Conservation (phyloP, 2,797 vertebrate species). For the Eulemur rubriventer region DNA sequence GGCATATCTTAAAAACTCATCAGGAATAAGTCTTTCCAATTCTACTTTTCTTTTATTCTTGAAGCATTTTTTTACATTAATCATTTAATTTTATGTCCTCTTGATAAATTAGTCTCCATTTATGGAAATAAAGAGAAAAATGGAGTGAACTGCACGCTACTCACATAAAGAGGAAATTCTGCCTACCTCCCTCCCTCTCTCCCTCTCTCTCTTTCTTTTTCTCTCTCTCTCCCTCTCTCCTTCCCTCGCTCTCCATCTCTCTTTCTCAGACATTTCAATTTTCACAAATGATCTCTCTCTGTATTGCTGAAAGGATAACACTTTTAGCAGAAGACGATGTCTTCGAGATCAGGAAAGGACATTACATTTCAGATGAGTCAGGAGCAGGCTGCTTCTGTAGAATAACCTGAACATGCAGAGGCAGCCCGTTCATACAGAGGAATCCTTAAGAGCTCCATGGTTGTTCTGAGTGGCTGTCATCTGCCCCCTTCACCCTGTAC, state of each 20-base stretch:
- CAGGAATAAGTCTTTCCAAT: not conserved
- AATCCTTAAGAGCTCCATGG: accelerated
- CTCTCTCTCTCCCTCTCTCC: not conserved
- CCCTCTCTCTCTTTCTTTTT: not conserved
- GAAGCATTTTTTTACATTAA: not conserved
- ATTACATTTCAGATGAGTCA: not conserved
- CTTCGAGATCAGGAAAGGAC: not conserved
- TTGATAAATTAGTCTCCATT: not conserved
- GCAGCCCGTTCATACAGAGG: accelerated
- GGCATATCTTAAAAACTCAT: not conserved
- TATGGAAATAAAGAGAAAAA: not conserved
- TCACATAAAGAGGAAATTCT: not conserved
- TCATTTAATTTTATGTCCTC: not conserved
- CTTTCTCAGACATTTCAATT: not conserved
- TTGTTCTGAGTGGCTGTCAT: accelerated
- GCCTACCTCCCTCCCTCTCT: not conserved
- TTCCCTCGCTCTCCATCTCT: not conserved
- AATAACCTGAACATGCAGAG: accelerated
- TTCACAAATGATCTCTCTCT: not conserved
- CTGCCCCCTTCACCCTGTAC: accelerated
- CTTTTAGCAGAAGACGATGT: not conserved
- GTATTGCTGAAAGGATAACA: too few species aligned
- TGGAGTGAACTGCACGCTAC: not conserved
- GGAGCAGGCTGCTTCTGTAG: too few species aligned
- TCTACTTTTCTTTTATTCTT: not conserved